These are phyloP conservation scores for Aleiodes sp. DNA, from an alignment of 1,140 invertebrate species.

Conservation along the genomic window DNA sequence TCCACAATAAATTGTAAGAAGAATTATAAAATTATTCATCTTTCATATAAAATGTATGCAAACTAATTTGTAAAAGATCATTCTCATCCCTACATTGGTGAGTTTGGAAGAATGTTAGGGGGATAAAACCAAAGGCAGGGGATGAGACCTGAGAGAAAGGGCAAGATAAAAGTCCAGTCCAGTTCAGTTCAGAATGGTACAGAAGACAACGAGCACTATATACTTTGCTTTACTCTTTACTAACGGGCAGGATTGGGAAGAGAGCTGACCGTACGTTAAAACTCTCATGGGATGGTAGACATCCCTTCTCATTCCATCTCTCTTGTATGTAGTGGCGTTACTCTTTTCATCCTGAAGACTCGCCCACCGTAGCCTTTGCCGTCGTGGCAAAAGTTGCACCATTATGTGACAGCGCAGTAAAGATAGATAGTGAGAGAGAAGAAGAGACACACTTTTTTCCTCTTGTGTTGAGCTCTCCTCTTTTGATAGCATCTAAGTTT, in stretches of 20 bases:
- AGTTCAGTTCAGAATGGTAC: conserved; percentile 19
- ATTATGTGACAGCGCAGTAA: conserved; percentile 55
- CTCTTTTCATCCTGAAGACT: conserved; percentile 24
- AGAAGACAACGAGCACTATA: background rate
- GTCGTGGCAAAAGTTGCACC: conserved; percentile 53
- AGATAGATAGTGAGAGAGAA: conserved; percentile 38
- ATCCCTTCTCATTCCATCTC: conserved; percentile 23
- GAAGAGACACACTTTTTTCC: conserved; percentile 12
- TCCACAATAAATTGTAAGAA: too few species aligned
- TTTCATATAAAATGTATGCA: too few species aligned
- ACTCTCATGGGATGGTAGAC: conserved; percentile 43
- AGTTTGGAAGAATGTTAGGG: background rate
- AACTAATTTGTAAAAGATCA: too few species aligned
- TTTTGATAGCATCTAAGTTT: too few species aligned
- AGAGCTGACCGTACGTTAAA: conserved; percentile 56
- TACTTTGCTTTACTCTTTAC: conserved; percentile 32
- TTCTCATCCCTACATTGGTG: too few species aligned
- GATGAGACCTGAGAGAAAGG: background rate
- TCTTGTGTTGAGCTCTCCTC: too few species aligned
- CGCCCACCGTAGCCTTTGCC: conserved; percentile 33
- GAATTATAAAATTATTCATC: too few species aligned
- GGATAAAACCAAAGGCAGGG: background rate
- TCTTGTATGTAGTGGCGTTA: background rate
- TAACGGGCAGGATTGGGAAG: conserved; percentile 30
- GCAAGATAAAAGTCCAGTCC: conserved; percentile 49